Evolutionary conservation across 2,888 invertebrate species (phyloP).

Genomic region (Rhamphomyia laevipes): DNA sequence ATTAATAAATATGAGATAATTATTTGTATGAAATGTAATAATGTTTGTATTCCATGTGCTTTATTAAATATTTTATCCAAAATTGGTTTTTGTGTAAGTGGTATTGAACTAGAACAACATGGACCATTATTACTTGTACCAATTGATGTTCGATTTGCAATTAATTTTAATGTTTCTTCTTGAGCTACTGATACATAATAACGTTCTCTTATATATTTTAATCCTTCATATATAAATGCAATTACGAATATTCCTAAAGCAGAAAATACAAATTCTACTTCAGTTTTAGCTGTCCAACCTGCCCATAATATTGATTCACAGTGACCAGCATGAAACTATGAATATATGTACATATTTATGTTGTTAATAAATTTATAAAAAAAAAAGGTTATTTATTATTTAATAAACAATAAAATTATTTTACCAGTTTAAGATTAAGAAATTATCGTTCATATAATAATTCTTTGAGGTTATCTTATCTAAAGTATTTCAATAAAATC

Average conservation of each 20-base stretch:
- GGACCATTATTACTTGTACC: conserved; percentile 6
- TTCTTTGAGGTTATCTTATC: too few relatives aligned
- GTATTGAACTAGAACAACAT: conserved; percentile 21
- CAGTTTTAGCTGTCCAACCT: conserved; percentile 61
- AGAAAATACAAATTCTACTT: conserved; percentile 71
- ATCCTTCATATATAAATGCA: conserved; percentile 86
- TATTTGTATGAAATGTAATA: conserved; percentile 30
- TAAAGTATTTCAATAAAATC: too few relatives aligned
- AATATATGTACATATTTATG: background rate
- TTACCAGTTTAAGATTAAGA: too few relatives aligned
- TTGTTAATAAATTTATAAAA: too few relatives aligned
- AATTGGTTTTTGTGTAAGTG: conserved; percentile 15
- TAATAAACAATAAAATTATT: too few relatives aligned
- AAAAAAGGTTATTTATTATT: too few relatives aligned
- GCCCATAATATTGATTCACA: conserved; percentile 68
- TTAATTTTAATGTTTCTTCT: conserved; percentile 13
- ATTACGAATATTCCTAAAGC: conserved; percentile 81
- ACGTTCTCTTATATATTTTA: conserved; percentile 66
- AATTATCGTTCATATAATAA: too few relatives aligned
- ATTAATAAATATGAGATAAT: conserved; percentile 32
- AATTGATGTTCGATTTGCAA: background rate
- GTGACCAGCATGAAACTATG: conserved; percentile 68
- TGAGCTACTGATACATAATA: conserved; percentile 20
- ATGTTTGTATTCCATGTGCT: conserved; percentile 27
- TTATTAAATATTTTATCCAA: conserved; percentile 19